Evolutionary conservation across 2,888 invertebrate genomes (phyloP), one percentile per base, ranked within the genome.

Genomic region (Nephrocerus scutellatus): DNA sequence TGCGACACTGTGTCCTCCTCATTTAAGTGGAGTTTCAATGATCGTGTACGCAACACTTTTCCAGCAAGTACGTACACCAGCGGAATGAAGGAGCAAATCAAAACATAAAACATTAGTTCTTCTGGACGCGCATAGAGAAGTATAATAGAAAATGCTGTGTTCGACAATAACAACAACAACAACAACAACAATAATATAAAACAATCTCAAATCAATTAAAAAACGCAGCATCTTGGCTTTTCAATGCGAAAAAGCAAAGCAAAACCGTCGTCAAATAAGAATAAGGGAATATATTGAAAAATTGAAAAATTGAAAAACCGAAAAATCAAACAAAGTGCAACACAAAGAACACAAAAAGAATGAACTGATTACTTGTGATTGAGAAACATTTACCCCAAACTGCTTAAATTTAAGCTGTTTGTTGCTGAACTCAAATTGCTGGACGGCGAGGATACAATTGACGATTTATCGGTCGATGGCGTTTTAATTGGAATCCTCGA

Each of bases 401-500:
- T 65, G 57, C 56, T 64, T 51, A 62, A 57, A 56, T 60, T 58
- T 49, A 54, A 47, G 50, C 62, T 64, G 48, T 51, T 54, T 34
- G 55, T 52, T 39, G 55, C 54, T 26, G 51, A 51, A 46, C 59
- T 57, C 47, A 62, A 66, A 44, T 46, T 47, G 55, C 60, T 66
- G 51, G 65, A 63, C 43, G 66, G 64, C 55, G 65, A 65, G 49
- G 53, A 54, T n/a, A n/a, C n/a, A 47, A 53, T 51, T 41, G 47
- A 53, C 39, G 62, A 58, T 54, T 66, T 66, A 51, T 66, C 66
- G 47, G 56, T 55, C 54, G 66, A 65, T 51, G 55, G 52, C 53
- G 66, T 59, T 54, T 66, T 66, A 48, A 68, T 58, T 47, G 68
- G 68, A 54, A 68, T 68, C 63, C 66, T 57, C 49, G 68, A 68